These are phyloP conservation scores for Sphaeridia pumilis DNA, from an alignment of 2,888 invertebrate genomes.

Conservation along the genomic window DNA sequence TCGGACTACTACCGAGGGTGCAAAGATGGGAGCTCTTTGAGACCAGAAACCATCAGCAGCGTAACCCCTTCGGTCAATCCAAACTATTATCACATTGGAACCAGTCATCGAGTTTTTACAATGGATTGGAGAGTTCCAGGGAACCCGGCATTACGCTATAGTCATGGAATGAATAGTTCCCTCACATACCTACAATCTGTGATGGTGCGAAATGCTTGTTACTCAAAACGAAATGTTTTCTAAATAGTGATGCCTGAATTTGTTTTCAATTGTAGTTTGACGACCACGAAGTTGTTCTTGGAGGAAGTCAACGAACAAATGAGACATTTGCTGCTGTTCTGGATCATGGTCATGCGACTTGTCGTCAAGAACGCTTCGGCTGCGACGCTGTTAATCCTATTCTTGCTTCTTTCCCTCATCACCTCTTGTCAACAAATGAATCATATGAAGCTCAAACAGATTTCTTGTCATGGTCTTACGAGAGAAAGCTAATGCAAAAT, in stretches of 20 bases:
- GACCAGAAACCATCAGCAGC: conserved; percentile 26
- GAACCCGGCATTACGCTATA: conserved; percentile 26
- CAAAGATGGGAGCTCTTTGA: not conserved
- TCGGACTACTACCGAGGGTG: conserved; percentile 23
- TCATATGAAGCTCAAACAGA: conserved; percentile 16
- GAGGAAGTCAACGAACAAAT: conserved; percentile 21
- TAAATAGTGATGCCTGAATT: no score
- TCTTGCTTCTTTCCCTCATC: conserved; percentile 25
- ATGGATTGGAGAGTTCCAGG: conserved; percentile 32
- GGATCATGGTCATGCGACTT: conserved; percentile 23
- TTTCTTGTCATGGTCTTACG: conserved; percentile 17
- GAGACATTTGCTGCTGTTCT: conserved; percentile 24
- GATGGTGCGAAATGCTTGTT: conserved; percentile 12
- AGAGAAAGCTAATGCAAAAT: conserved; percentile 10
- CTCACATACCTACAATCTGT: conserved; percentile 18
- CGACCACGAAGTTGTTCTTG: conserved; percentile 27
- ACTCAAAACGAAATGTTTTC: no score
- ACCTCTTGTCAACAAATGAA: conserved; percentile 21
- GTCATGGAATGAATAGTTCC: conserved; percentile 23
- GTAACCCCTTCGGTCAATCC: conserved; percentile 18
- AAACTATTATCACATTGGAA: conserved; percentile 31
- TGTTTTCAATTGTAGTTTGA: conserved; percentile 18
- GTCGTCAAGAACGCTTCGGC: conserved; percentile 16
- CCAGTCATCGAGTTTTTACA: conserved; percentile 21
- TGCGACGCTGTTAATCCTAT: conserved; percentile 26